Evolutionary conservation across 2,888 invertebrate genomes (phyloP).

Genomic region (Eupsilia transversa): DNA sequence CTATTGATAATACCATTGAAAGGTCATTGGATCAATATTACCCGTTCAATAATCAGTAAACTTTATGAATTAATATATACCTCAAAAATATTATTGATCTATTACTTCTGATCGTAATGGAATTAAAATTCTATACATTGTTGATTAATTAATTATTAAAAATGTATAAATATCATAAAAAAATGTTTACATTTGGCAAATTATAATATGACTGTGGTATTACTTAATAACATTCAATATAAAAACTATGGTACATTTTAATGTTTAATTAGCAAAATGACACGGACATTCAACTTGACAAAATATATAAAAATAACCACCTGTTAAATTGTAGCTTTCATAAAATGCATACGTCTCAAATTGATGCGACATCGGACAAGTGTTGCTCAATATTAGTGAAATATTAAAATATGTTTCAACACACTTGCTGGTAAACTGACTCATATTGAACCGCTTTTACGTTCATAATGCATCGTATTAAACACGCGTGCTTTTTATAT

Average conservation of each 20-base stretch:
- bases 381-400: neutral
- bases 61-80: slow-evolving; percentile 54
- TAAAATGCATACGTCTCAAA: slow-evolving; percentile 20
- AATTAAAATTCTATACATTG: slow-evolving; percentile 55
- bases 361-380: neutral
- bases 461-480: no score
- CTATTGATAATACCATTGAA: slow-evolving; percentile 38
- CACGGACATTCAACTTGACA: slow-evolving; percentile 63
- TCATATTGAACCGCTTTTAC: no score
- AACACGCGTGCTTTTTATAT: no score
- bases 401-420: slow-evolving; percentile 7
- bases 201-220: slow-evolving; percentile 48
- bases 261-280: slow-evolving; percentile 63
- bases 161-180: slow-evolving; percentile 62
- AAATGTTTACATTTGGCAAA: slow-evolving; percentile 58
- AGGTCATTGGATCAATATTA: slow-evolving; percentile 47
- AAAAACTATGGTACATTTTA: slow-evolving; percentile 62
- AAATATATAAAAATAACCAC: slow-evolving; percentile 44
- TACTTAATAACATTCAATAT: slow-evolving; percentile 53
- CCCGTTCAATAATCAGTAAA: slow-evolving; percentile 45
- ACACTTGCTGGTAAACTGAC: no score
- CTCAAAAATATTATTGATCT: slow-evolving; percentile 59
- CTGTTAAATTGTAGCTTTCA: slow-evolving; percentile 29
- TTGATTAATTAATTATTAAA: slow-evolving; percentile 54
- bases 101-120: slow-evolving; percentile 54